Conservation (phyloP, 2,888 invertebrate genomes). For the Zele albiditarsus region DNA sequence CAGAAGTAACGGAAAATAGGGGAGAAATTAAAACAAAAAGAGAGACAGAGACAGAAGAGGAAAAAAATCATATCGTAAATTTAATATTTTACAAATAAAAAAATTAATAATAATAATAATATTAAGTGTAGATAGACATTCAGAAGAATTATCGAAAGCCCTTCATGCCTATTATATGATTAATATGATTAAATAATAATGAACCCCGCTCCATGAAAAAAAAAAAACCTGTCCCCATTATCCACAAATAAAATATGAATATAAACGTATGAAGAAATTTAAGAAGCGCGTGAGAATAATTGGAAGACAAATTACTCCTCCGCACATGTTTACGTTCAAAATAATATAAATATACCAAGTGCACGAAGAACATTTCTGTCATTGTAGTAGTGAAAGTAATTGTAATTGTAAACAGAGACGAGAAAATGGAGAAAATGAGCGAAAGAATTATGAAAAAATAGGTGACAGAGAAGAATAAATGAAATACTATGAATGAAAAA, state of each 20-base stretch:
- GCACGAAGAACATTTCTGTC: no score
- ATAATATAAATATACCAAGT: no score
- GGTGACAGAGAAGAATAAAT: conserved; percentile 36
- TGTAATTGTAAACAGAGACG: no score
- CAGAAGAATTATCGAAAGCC: conserved; percentile 55
- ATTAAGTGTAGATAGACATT: conserved; percentile 71
- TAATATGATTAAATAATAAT: conserved; percentile 36
- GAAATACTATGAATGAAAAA: no score
- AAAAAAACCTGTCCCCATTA: conserved; percentile 41
- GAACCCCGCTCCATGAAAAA: conserved; percentile 35
- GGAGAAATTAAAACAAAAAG: conserved; percentile 41
- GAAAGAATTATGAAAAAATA: conserved; percentile 24
- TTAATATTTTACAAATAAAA: conserved; percentile 69
- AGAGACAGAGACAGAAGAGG: conserved; percentile 45
- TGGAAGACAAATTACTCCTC: no score
- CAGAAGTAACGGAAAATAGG: conserved; percentile 40
- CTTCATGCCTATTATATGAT: neutral
- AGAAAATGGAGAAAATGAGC: no score
- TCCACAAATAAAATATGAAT: conserved; percentile 41
- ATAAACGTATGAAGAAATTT: conserved; percentile 17
- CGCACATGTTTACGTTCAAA: no score
- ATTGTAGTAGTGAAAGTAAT: no score
- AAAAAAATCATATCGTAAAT: conserved; percentile 71
- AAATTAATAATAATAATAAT: conserved; percentile 71
- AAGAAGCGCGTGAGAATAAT: neutral